Base-by-base conservation (phyloP, 2,797 vertebrate genomes). In the Phrynocephalus guinanensis region DNA sequence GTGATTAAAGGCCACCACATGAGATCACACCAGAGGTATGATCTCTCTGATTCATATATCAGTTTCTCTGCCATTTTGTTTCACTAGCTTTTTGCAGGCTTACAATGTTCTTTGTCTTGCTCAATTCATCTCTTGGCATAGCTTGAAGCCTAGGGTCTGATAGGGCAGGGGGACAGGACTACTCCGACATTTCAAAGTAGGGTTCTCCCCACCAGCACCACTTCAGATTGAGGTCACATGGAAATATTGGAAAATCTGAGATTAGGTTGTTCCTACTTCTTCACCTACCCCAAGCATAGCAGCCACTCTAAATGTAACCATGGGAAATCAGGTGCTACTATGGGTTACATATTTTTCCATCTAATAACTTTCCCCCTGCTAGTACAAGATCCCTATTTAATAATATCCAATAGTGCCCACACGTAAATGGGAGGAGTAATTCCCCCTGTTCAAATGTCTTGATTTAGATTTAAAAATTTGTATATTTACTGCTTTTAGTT, bases 181-280 rank as follows among this genome's bases (percentile, higher is more conserved):
- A 2, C 16, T 63, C 13, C 1, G 13, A 63, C 60, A 63, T 63
- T 63, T 63, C 60, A 63, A 16, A 16, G 13, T 15, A 15, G 16
- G 60, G 13, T 18, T 15, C 60, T 18, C 11, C 60, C 11, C 56
- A 60, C 56, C 56, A 44, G 38, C 38, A 44, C 60, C 16, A 63
- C 60, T 18, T 63, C 60, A 10, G 56, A 10, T 16, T 60, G 56
- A 60, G 56, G 9, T 60, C 15, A 16, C 56, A 63, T 63, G 60
- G 16, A 63, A 18, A 63, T 83, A 93, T 89, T 90, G 30, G 68
- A 16, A 4, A 71, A 91, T 60, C 18, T 67, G 48, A 7, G 13
- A 52, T 56, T 1, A 3, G 38, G 15, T 1, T 63, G 1, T 87
- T 85, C 20, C 66, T 38, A 1, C 52, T 76, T 48, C 33, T 11